These are phyloP conservation scores for Synergus itoensis DNA, from an alignment of 2,888 invertebrate genomes.

Conservation along the genomic window DNA sequence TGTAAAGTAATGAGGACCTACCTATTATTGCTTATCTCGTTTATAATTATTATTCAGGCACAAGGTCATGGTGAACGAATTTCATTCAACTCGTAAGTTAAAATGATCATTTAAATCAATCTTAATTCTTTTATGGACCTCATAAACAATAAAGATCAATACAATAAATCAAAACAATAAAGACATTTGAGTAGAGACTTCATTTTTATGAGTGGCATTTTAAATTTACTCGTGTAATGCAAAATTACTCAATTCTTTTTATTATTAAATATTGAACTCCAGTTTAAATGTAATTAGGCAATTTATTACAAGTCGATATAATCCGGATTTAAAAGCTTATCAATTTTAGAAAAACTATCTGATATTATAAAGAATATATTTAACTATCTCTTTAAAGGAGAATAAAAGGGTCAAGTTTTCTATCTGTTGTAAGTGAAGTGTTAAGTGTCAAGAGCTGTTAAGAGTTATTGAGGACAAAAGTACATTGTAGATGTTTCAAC, in stretches of 20 bases:
- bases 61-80: constrained; percentile 67
- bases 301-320: no score
- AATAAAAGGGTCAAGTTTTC: not conserved
- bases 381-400: not conserved
- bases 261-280: not conserved
- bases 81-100: constrained; percentile 71
- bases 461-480: not conserved
- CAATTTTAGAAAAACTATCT: no score
- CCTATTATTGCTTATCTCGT: constrained; percentile 62
- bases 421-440: not conserved
- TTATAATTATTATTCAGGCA: constrained; percentile 67
- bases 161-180: no score
- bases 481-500: not conserved
- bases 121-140: not conserved
- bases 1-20: constrained; percentile 67
- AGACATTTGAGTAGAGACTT: not conserved
- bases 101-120: not conserved
- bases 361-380: no score
- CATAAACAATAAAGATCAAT: not conserved
- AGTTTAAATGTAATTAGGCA: no score
- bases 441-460: not conserved
- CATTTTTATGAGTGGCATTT: not conserved
- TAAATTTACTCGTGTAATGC: not conserved
- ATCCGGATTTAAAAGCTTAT: not conserved
- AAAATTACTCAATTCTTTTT: not conserved